Evolutionary conservation across 1,140 invertebrate species (phyloP).

Genomic region (Drosophila obscura): DNA sequence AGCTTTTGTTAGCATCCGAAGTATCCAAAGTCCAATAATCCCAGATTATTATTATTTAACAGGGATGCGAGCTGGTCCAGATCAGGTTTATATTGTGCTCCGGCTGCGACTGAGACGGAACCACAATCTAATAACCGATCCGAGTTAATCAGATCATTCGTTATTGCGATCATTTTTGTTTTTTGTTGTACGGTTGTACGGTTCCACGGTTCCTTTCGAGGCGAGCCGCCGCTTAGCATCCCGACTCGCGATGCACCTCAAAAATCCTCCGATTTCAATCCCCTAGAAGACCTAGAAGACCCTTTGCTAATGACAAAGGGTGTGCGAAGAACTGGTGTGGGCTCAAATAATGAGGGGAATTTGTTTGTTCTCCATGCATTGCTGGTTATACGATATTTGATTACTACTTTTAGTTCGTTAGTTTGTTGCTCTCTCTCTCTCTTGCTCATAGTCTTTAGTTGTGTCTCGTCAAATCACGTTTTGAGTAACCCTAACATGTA

Average conservation of each 20-base stretch:
- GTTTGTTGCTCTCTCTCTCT: constrained; percentile 57
- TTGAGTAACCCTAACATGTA: constrained; percentile 62
- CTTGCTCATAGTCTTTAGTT: constrained; percentile 76
- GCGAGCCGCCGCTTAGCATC: not conserved
- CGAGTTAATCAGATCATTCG: no score
- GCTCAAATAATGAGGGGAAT: constrained; percentile 83
- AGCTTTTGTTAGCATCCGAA: constrained; percentile 35
- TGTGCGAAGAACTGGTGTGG: constrained; percentile 72
- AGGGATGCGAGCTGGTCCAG: not conserved
- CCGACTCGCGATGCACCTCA: no score
- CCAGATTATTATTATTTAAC: constrained; percentile 13
- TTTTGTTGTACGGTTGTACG: constrained; percentile 7
- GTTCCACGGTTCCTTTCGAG: not conserved
- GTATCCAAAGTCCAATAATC: not conserved
- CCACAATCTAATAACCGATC: no score
- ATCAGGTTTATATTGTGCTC: no score
- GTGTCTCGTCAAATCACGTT: constrained; percentile 72
- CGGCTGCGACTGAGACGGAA: no score
- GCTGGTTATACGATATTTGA: constrained; percentile 74
- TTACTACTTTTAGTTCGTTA: constrained; percentile 59
- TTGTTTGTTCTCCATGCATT: constrained; percentile 84
- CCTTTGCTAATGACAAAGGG: no score
- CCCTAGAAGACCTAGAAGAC: constrained; percentile 2
- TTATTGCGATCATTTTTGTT: constrained; percentile 2
- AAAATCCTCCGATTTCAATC: not conserved